Conservation (phyloP, 2,797 vertebrate genomes). For the Sardinella longiceps region DNA sequence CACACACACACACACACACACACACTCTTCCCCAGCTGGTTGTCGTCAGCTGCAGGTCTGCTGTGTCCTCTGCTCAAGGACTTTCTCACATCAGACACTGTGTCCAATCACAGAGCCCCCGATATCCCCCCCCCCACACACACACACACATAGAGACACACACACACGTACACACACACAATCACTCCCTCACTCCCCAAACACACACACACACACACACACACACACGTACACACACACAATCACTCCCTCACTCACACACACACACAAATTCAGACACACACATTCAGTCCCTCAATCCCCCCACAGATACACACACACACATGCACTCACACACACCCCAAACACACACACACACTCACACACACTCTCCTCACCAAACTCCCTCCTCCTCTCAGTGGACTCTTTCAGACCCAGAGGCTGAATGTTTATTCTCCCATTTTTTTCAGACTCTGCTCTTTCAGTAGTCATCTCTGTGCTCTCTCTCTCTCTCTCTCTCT, state of each 20-base stretch:
- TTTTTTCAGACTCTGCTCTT: not conserved
- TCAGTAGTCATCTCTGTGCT: slow-evolving; percentile 33
- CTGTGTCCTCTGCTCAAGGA: slow-evolving; percentile 6
- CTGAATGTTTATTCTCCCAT: not conserved
- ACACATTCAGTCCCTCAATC: too few species aligned
- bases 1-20: not conserved
- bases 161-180: slow-evolving; percentile 24
- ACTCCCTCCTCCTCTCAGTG: not conserved
- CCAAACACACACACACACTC: slow-evolving; percentile 17
- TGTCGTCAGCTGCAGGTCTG: not conserved
- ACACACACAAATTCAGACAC: slow-evolving; percentile 13
- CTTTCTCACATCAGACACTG: slow-evolving; percentile 1
- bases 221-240: not conserved
- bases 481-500: slow-evolving; percentile 42
- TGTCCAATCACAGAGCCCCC: not conserved
- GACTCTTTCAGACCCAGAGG: not conserved
- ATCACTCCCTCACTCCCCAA: slow-evolving; percentile 6
- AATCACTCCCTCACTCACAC: slow-evolving; percentile 27
- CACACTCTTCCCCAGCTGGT: not conserved
- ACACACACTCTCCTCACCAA: not conserved
- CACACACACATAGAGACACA: not conserved
- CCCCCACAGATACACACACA: not conserved
- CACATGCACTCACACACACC: slow-evolving; percentile 24
- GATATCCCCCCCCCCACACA: not conserved
- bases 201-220: slow-evolving; percentile 5